These are phyloP conservation scores for Athripsodes cinereus DNA, from an alignment of 2,888 invertebrate genomes.

Conservation along the genomic window DNA sequence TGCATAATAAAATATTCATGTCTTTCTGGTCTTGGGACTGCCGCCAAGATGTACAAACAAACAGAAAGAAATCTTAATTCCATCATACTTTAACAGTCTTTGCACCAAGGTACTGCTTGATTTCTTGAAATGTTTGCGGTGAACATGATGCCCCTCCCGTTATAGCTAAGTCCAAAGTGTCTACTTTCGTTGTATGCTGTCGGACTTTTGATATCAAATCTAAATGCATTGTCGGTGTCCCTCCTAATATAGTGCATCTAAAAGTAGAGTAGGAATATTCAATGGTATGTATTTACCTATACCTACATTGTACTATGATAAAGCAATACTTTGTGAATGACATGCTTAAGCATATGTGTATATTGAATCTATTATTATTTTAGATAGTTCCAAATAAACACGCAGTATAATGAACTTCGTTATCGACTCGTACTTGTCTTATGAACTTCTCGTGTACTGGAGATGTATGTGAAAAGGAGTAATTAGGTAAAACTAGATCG, in stretches of 20 bases:
- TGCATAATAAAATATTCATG: too few relatives aligned
- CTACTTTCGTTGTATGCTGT: slow-evolving; percentile 30
- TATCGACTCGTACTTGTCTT: too few relatives aligned
- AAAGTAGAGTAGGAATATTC: slow-evolving; percentile 21
- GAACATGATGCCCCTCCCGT: slow-evolving; percentile 75
- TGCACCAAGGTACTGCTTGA: slow-evolving; percentile 46
- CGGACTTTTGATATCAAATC: slow-evolving; percentile 57
- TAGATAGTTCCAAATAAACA: too few relatives aligned
- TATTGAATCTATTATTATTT: too few relatives aligned
- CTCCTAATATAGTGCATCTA: slow-evolving; percentile 67
- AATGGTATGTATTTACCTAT: background rate
- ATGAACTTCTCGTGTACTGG: too few relatives aligned
- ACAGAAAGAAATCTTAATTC: background rate
- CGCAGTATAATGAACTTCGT: too few relatives aligned
- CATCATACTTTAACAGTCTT: slow-evolving; percentile 46
- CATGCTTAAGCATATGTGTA: too few relatives aligned
- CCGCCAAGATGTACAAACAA: too few relatives aligned
- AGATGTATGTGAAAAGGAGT: too few relatives aligned
- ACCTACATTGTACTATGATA: background rate
- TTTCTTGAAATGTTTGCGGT: slow-evolving; percentile 53
- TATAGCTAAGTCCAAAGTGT: slow-evolving; percentile 50
- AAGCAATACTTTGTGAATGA: background rate
- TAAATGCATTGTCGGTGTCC: slow-evolving; percentile 86
- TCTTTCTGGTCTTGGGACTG: too few relatives aligned
- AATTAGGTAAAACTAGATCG: too few relatives aligned